Evolutionary conservation across 2,113 vertebrate species (phyloP).

Genomic region (Enhydra lutris): DNA sequence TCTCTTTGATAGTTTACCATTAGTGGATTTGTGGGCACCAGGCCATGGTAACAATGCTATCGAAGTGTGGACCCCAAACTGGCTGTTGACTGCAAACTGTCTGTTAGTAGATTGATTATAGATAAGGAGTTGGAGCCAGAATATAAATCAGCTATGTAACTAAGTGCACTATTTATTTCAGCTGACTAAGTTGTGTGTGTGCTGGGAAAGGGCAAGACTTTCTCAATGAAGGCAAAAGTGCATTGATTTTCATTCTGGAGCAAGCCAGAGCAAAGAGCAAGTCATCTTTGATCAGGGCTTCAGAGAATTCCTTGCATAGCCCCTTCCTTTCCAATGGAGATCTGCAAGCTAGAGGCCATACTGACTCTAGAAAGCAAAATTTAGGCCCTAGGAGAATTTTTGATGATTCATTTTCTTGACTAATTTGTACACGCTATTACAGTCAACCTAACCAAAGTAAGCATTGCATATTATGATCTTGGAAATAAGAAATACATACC

Average conservation of each 20-base stretch:
- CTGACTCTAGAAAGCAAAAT: neutral
- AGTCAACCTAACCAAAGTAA: neutral
- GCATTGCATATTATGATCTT: neutral
- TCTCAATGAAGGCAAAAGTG: neutral
- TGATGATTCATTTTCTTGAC: neutral
- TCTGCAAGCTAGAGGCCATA: neutral
- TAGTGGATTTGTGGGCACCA: conserved; percentile 62
- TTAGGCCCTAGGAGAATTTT: neutral
- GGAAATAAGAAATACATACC: neutral
- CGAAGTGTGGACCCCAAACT: neutral
- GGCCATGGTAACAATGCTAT: conserved; percentile 23
- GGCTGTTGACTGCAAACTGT: neutral
- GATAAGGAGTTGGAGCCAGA: neutral
- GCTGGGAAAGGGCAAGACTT: neutral
- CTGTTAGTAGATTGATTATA: neutral
- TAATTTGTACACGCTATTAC: neutral
- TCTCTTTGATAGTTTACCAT: conserved; percentile 57
- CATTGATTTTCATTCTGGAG: neutral
- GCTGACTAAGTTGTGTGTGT: neutral
- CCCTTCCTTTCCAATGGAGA: neutral
- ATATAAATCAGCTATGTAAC: neutral
- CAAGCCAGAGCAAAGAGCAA: neutral
- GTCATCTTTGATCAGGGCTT: neutral
- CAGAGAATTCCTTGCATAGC: conserved; percentile 44
- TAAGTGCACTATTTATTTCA: neutral